Evolutionary conservation across 1,140 invertebrate species (phyloP).

Genomic region (Phenacoccus solenopsis): DNA sequence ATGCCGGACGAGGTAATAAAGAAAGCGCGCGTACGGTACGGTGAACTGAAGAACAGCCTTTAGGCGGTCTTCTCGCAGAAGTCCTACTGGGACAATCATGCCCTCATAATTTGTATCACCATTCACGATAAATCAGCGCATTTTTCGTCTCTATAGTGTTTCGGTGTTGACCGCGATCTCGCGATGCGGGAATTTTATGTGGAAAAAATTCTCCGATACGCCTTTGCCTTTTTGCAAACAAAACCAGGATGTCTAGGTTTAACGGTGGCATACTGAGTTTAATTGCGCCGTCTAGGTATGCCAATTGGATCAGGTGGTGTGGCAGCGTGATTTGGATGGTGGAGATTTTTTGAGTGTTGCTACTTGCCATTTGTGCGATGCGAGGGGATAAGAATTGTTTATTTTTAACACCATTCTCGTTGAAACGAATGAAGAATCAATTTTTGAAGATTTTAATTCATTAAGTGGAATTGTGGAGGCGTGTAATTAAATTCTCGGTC

Average conservation of each 20-base stretch:
- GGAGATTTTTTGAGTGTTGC: too few species aligned
- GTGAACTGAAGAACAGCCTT: neutral
- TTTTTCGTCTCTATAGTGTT: slow-evolving; percentile 6
- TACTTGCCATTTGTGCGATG: too few species aligned
- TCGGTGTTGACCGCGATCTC: neutral
- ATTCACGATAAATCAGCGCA: slow-evolving; percentile 9
- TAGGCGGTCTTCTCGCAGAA: slow-evolving; percentile 15
- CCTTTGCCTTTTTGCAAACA: slow-evolving; percentile 7
- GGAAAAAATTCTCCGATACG: neutral
- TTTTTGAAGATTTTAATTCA: too few species aligned
- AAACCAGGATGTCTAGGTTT: neutral
- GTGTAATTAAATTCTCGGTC: too few species aligned
- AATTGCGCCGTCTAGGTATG: too few species aligned
- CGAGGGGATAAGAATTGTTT: too few species aligned
- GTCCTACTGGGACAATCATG: slow-evolving; percentile 13
- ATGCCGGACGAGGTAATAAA: neutral
- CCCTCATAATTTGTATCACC: slow-evolving; percentile 13
- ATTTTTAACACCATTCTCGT: too few species aligned
- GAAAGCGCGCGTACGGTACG: neutral
- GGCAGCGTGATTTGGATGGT: too few species aligned
- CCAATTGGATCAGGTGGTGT: too few species aligned
- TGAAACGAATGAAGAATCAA: too few species aligned
- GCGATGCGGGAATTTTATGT: neutral
- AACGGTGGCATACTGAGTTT: slow-evolving; percentile 7
- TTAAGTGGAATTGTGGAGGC: too few species aligned